These are phyloP conservation scores for Coregonus ussuriensis DNA, from an alignment of 2,797 vertebrate genomes.

Conservation along the genomic window DNA sequence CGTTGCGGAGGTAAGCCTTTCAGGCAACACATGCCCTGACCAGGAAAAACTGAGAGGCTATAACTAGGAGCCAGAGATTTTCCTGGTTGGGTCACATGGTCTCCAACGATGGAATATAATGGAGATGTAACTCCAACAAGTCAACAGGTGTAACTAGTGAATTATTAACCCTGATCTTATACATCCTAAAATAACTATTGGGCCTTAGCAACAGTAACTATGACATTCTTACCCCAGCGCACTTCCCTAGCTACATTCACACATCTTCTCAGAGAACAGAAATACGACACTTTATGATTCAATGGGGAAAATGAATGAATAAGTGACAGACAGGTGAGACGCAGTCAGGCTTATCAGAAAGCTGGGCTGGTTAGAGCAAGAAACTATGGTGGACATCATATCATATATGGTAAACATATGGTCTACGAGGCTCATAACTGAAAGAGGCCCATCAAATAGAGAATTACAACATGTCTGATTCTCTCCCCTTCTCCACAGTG, in stretches of 20 bases:
- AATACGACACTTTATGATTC: neutral
- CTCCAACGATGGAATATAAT: too few species aligned
- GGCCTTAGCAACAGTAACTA: neutral
- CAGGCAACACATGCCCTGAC: too few species aligned
- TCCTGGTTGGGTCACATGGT: neutral
- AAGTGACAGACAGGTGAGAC: neutral
- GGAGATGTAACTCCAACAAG: neutral
- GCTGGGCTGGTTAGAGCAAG: too few species aligned
- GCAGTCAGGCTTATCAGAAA: too few species aligned
- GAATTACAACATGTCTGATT: too few species aligned
- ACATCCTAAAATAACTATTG: neutral
- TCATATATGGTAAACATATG: too few species aligned
- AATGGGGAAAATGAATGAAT: neutral
- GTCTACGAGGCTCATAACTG: too few species aligned
- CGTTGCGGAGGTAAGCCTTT: neutral
- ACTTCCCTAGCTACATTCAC: neutral
- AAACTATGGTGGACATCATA: too few species aligned
- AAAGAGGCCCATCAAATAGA: too few species aligned
- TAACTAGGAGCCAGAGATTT: neutral
- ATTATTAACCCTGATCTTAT: neutral
- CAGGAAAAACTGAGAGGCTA: neutral
- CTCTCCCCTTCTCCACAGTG: too few species aligned
- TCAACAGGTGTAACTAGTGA: neutral
- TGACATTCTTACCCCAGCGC: neutral
- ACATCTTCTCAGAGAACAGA: neutral